phyloP scores from a whole-genome alignment of 2,888 invertebrate genomes.

The Danaus chrysippus region DNA sequence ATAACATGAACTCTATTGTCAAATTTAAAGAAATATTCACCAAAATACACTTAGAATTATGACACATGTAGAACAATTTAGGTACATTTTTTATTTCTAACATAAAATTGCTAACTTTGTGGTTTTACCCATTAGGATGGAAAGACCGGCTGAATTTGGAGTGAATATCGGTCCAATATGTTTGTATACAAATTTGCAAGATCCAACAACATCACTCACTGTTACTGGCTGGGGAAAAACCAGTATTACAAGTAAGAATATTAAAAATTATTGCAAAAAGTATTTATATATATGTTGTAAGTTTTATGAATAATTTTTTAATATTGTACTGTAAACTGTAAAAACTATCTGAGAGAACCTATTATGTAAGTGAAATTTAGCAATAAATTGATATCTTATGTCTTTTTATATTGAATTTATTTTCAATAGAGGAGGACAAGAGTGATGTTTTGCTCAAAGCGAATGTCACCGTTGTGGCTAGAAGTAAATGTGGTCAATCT shows the following conservation, averaged over 20 bases:
- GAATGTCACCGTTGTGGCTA: slow-evolving; percentile 49
- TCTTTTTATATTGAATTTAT: background rate
- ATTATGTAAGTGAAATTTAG: no score
- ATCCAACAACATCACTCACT: slow-evolving; percentile 48
- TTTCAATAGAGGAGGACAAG: slow-evolving; percentile 44
- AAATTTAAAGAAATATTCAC: no score
- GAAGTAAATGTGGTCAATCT: slow-evolving; percentile 45
- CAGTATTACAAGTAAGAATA: slow-evolving; percentile 53
- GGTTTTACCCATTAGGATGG: slow-evolving; percentile 45
- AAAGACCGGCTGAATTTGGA: slow-evolving; percentile 44
- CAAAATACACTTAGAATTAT: no score
- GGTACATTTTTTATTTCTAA: no score
- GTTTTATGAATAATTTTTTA: slow-evolving; percentile 3
- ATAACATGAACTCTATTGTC: no score
- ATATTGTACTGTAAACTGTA: no score
- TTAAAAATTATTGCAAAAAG: background rate
- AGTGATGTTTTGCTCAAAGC: slow-evolving; percentile 60
- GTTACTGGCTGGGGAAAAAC: slow-evolving; percentile 70
- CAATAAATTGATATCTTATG: no score
- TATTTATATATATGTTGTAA: background rate
- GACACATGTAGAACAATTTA: no score
- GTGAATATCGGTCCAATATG: slow-evolving; percentile 55
- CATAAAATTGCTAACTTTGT: no score
- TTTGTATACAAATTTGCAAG: slow-evolving; percentile 48
- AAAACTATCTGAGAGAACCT: no score